phyloP scores from a whole-genome alignment of 2,888 invertebrate species.

The Tetramorium bicarinatum region DNA sequence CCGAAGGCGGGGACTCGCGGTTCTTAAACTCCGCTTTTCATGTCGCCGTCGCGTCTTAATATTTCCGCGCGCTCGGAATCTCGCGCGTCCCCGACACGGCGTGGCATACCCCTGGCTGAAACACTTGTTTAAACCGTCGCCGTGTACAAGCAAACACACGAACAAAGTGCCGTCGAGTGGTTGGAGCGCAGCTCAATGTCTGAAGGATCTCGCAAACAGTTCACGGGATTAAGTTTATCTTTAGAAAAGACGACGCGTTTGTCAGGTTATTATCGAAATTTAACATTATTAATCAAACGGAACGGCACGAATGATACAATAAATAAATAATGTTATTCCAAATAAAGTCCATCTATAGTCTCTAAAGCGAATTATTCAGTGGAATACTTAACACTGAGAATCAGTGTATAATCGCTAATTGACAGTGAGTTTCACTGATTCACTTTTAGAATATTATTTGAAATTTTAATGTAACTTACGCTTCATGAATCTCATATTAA shows the following conservation, averaged over 20 bases:
- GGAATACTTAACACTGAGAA: too few relatives aligned
- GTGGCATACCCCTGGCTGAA: constrained; percentile 22
- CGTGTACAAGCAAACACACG: constrained; percentile 56
- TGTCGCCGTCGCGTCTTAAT: constrained; percentile 58
- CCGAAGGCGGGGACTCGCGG: constrained; percentile 49
- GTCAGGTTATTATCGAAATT: constrained; percentile 32
- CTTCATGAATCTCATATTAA: not conserved
- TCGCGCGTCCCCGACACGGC: constrained; percentile 60
- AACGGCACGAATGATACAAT: not conserved
- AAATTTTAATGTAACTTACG: not conserved
- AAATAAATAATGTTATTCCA: not conserved
- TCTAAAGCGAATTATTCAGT: too few relatives aligned
- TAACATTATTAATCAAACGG: constrained; percentile 1
- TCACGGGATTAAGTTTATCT: constrained; percentile 50
- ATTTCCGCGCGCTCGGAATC: constrained; percentile 63
- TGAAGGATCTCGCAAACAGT: constrained; percentile 48
- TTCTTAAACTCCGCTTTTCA: constrained; percentile 73
- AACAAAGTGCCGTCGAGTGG: constrained; percentile 47
- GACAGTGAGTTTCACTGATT: too few relatives aligned
- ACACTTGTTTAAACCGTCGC: constrained; percentile 56
- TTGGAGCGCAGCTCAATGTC: constrained; percentile 37
- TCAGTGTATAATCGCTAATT: too few relatives aligned
- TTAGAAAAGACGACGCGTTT: constrained; percentile 44
- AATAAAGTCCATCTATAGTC: not conserved
- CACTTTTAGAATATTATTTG: too few relatives aligned